phyloP scores from a whole-genome alignment of 1,140 invertebrate species.

The Apis florea region DNA sequence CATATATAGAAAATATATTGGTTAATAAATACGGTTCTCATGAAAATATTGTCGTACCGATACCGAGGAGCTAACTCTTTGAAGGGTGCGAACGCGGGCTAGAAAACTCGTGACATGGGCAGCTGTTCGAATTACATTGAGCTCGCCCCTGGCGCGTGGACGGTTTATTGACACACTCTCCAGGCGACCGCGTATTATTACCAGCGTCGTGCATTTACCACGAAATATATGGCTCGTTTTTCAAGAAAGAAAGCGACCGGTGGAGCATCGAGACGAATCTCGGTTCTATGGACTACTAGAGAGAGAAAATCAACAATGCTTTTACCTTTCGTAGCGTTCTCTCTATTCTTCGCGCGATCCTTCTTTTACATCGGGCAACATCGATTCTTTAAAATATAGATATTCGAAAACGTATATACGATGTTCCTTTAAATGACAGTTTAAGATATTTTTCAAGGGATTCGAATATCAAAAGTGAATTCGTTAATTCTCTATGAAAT shows the following conservation, averaged over 20 bases:
- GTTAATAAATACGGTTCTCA: not conserved
- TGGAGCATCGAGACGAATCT: not conserved
- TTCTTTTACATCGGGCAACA: not conserved
- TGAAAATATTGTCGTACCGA: slow-evolving; percentile 41
- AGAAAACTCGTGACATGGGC: slow-evolving; percentile 66
- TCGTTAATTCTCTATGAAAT: no score
- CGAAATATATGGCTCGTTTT: slow-evolving; percentile 24
- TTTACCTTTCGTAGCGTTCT: not conserved
- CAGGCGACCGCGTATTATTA: slow-evolving; percentile 48
- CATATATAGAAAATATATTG: not conserved
- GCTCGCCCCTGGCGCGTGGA: slow-evolving; percentile 49
- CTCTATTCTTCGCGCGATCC: not conserved
- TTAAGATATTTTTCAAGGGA: not conserved
- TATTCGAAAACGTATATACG: not conserved
- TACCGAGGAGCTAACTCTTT: slow-evolving; percentile 58
- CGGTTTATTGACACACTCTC: slow-evolving; percentile 61
- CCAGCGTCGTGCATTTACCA: slow-evolving; percentile 6
- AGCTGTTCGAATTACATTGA: slow-evolving; percentile 65
- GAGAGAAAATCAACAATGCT: slow-evolving; percentile 8
- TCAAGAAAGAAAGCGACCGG: not conserved
- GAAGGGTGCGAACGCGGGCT: slow-evolving; percentile 47
- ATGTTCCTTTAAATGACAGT: not conserved
- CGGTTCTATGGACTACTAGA: not conserved
- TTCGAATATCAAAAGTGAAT: not conserved
- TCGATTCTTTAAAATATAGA: not conserved